A percentile compares a stretch with the other conserved stretches of the same genome.
These are phyloP conservation scores for Dysidea cf. avara DNA, from an alignment of 37 sponge, comb jelly and placozoan genomes.

Conservation along the genomic window DNA sequence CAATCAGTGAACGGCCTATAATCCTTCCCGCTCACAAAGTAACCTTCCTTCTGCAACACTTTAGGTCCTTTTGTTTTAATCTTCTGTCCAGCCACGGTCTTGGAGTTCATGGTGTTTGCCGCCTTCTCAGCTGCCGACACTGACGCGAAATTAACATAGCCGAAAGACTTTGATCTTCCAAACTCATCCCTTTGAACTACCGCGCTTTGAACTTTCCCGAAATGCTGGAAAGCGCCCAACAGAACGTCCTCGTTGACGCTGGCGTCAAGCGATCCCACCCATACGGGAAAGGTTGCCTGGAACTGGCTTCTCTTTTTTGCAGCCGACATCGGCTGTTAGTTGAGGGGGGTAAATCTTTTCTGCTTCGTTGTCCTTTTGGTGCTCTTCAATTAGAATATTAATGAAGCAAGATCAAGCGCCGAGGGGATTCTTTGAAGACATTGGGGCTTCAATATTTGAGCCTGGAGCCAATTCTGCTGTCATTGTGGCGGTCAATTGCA, in stretches of 20 bases:
- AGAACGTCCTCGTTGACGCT: slow-evolving; percentile 54
- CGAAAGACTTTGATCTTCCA: slow-evolving; percentile 71
- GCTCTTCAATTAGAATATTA: no score
- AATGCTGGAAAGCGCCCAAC: slow-evolving; percentile 18
- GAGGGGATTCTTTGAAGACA: background rate
- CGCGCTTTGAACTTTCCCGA: slow-evolving; percentile 43
- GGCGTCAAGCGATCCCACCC: slow-evolving; percentile 72
- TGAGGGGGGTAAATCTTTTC: no score
- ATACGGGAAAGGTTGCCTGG: slow-evolving; percentile 54
- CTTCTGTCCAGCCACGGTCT: slow-evolving; percentile 7
- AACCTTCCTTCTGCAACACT: slow-evolving; percentile 31
- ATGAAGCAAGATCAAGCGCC: no score
- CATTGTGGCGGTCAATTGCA: slow-evolving; percentile 1
- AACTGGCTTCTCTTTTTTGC: background rate
- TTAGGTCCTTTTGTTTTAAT: slow-evolving; percentile 68
- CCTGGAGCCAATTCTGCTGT: slow-evolving; percentile 2
- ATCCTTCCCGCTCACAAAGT: slow-evolving; percentile 23
- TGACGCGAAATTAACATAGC: slow-evolving; percentile 62
- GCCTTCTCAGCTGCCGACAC: slow-evolving; percentile 62
- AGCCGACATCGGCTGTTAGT: no score
- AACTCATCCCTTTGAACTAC: slow-evolving; percentile 40
- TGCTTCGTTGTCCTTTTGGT: no score
- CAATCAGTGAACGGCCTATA: slow-evolving; percentile 84
- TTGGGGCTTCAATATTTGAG: slow-evolving; percentile 5
- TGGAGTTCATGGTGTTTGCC: slow-evolving; percentile 21